phyloP scores from a whole-genome alignment of 2,888 invertebrate species.

The Pammene aurita region DNA sequence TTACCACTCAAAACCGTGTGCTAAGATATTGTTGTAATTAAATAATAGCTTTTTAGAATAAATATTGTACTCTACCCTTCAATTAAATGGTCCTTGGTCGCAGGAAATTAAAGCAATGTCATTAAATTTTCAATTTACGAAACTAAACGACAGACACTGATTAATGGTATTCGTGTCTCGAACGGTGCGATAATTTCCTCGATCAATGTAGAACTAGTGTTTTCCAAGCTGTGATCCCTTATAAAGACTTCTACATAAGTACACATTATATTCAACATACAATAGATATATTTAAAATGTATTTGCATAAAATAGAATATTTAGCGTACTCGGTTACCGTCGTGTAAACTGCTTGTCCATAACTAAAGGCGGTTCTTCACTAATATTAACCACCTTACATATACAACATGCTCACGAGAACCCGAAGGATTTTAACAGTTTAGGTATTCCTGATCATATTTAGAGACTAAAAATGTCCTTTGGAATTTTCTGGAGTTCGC shows the following conservation, averaged over 20 bases:
- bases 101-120: slow-evolving; percentile 41
- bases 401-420: too few species aligned
- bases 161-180: neutral
- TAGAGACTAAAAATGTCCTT: too few species aligned
- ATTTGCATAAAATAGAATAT: slow-evolving; percentile 40
- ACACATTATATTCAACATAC: slow-evolving; percentile 58
- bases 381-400: slow-evolving; percentile 2
- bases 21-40: slow-evolving; percentile 30
- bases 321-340: slow-evolving; percentile 20
- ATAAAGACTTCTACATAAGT: slow-evolving; percentile 82
- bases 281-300: slow-evolving; percentile 39
- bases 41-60: slow-evolving; percentile 32
- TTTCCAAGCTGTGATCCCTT: slow-evolving; percentile 82
- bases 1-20: slow-evolving; percentile 11
- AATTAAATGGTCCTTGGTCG: slow-evolving; percentile 47
- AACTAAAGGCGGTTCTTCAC: neutral
- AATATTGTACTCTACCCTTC: slow-evolving; percentile 47
- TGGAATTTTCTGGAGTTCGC: too few species aligned
- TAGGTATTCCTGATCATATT: too few species aligned
- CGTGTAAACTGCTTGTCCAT: slow-evolving; percentile 25
- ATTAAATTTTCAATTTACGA: neutral
- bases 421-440: too few species aligned
- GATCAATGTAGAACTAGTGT: slow-evolving; percentile 73
- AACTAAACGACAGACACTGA: neutral
- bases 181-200: slow-evolving; percentile 53